Evolutionary conservation across 2,797 vertebrate genomes (phyloP), one percentile per base, ranked within the genome.

Genomic region (Hippopotamyrus pictus): DNA sequence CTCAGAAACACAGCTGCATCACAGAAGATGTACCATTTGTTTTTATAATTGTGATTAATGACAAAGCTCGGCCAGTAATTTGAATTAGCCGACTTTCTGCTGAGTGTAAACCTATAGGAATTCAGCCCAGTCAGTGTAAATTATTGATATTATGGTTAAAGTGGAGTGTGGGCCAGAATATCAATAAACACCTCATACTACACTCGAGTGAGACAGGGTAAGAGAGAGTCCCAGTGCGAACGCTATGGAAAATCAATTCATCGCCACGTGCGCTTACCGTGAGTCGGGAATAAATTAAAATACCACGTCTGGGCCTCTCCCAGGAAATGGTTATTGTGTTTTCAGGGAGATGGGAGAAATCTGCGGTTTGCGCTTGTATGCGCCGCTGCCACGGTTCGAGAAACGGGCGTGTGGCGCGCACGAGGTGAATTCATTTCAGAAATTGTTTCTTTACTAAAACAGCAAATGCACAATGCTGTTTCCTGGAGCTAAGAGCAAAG

Each of bases 131-230:
- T 90, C 51, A 22, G 90, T 90, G 90, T 95, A 91, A 94, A 95
- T 94, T 92, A 95, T 95, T 94, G 92, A 95, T 94, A 93, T 87
- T 90, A 86, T 73, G 88, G 88, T 92, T 91, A 91, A 92, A 92
- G 87, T 89, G 91, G 88, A 91, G 90, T 89, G 88, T 90, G 87
- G 91, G 90, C 88, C 88, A 89, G 93, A 94, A 94, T 92, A 92
- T 94, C 93, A 92, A 94, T 94, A 93, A 89, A 90, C 79, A 89
- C 91, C 91, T 91, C 73, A 3, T 62, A 85, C 92, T 92, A 91
- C 59, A 83, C 22, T 84, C 19, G 22, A 7, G 86, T 62, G 76
- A 90, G 69, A 11, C 59, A 90, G 88, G 57, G 53, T 89, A 83
- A 90, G 17, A 57, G 54, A 25, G 46, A 84, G 62, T 62, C 57